A percentile compares a stretch with the other conserved stretches of the same genome.
These are phyloP conservation scores for Carollia perspicillata DNA, from an alignment of 2,113 vertebrate species.

Conservation along the genomic window DNA sequence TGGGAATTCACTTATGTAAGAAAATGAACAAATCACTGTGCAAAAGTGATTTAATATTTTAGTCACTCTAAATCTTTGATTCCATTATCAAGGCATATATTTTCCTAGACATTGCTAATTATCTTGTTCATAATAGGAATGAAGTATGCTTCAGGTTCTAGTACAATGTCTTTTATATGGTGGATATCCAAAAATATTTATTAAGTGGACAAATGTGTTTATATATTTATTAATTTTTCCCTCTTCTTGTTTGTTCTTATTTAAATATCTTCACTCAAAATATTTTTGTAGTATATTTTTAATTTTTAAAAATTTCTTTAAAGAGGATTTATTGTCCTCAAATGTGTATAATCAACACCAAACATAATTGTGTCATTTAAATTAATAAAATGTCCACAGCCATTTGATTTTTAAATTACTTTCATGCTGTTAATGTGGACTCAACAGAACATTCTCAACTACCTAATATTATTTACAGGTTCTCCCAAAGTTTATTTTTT, in stretches of 20 bases:
- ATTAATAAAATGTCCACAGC: neutral
- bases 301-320: neutral
- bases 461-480: neutral
- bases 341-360: neutral
- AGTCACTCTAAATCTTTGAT: neutral
- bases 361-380: neutral
- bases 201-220: neutral
- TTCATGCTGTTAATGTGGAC: neutral
- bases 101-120: neutral
- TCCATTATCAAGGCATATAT: neutral
- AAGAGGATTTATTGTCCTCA: neutral
- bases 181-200: neutral
- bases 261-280: neutral
- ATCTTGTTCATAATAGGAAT: neutral
- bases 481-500: neutral
- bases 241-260: neutral
- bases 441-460: neutral
- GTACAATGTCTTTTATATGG: neutral
- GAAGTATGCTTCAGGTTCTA: neutral
- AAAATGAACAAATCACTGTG: neutral
- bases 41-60: neutral
- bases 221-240: neutral
- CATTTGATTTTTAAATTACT: neutral
- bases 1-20: neutral
- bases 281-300: neutral